Conservation (phyloP, 2,888 invertebrate species). For the Pocota personata region DNA sequence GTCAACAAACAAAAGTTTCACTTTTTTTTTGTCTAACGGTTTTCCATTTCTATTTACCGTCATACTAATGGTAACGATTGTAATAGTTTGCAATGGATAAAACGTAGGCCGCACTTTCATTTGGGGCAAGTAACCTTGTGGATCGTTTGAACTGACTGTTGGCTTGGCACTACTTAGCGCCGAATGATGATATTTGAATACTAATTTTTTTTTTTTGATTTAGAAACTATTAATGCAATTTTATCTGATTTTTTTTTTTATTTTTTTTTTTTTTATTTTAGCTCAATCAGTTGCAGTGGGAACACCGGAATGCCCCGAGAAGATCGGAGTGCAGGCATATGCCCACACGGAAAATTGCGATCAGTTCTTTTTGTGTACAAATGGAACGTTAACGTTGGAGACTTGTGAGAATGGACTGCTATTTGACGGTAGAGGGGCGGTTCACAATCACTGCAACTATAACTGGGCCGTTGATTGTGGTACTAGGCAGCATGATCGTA, state of each 20-base stretch:
- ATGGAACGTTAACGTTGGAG: conserved; percentile 94
- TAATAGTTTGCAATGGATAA: conserved; percentile 41
- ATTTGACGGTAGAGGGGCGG: conserved; percentile 94
- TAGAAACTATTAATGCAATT: conserved; percentile 24
- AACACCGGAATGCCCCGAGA: conserved; percentile 91
- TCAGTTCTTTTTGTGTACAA: conserved; percentile 95
- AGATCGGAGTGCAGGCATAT: conserved; percentile 91
- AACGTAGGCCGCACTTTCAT: conserved; percentile 32
- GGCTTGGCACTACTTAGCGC: neutral
- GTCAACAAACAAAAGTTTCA: conserved; percentile 50
- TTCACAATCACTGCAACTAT: conserved; percentile 97
- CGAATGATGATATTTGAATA: conserved; percentile 39
- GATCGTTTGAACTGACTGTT: neutral
- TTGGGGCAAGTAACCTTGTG: conserved; percentile 31
- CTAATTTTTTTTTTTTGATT: neutral
- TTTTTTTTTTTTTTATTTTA: conserved; percentile 81
- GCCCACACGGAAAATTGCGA: conserved; percentile 94
- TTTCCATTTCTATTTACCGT: conserved; percentile 36
- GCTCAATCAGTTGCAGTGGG: conserved; percentile 86
- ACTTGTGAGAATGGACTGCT: conserved; percentile 95
- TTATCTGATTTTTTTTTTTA: conserved; percentile 10
- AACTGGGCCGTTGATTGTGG: conserved; percentile 96
- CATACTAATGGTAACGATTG: conserved; percentile 7
- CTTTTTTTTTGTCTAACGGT: conserved; percentile 55
- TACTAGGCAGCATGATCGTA: conserved; percentile 90